Evolutionary conservation across 1,140 invertebrate species (phyloP), one percentile per base, ranked within the genome.

Genomic region (Bilobella aurantiaca): DNA sequence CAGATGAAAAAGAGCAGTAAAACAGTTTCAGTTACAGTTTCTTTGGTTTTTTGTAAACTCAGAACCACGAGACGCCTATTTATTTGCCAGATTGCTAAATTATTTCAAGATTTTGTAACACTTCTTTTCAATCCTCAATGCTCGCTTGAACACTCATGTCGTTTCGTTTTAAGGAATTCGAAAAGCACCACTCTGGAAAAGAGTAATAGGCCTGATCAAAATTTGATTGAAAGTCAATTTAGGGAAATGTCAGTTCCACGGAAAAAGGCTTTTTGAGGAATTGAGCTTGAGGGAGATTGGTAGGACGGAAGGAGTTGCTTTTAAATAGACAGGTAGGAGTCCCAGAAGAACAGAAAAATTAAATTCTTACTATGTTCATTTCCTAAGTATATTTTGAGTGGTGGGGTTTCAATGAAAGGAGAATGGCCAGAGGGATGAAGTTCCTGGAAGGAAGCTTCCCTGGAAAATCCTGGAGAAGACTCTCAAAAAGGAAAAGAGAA

Each of bases 301-400:
- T 42, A 18, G 34, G 34, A 53, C 14, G 49, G 49, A 53, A 16
- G 25, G 21, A 53, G 8, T 53, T 12, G 49, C 34, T 42, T 12
- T 42, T 12, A 42, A 42, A 42, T 42, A 53, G 49, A 53, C 49
- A 53, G 49, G 49, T 53, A 53, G 18, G 34, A 18, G 8, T 42
- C 8, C n/a, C 37, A 12, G 37, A 42, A 42, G 37, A 42, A 42
- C 14, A 53, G 23, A 53, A 53, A 53, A 53, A 53, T 53, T 53
- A 53, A 53, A 53, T 53, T 53, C 12, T 53, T 53, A n/a, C n/a
- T n/a, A 53, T 53, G 49, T 53, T 53, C 49, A 53, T 53, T 53
- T 53, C 21, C 49, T 53, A 23, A 53, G 21, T 53, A 53, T 23
- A 53, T 53, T 53, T 53, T 53, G 49, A 53, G 49, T 53, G 49